Base-by-base conservation (phyloP, 1,140 invertebrate species). In the Vollenhovia emeryi region DNA sequence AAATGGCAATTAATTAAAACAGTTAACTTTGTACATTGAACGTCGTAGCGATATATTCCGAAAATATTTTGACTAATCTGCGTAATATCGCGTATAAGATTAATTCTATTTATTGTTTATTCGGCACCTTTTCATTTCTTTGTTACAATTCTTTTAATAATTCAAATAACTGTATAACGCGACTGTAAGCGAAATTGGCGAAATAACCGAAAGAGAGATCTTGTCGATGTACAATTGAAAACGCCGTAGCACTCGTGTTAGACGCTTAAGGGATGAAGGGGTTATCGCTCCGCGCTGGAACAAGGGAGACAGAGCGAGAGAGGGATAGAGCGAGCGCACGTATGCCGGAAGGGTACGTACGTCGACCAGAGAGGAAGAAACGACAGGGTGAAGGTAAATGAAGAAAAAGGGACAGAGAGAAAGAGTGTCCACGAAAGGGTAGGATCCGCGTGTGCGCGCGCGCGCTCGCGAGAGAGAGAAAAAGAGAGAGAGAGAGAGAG, bases 331-430 rank as follows among this genome's bases (percentile, higher is more conserved):
- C 6, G 33, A 68, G 60, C 33, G 24, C 13, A 55, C 36, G 48
- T 64, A 52, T 84, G 71, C 55, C 36, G 57, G 40, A 85, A 78
- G 60, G 9, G 73, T 69, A 57, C 11, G 36, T 66, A 66, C 21
- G 64, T 30, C 78, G 78, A n/a, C 11, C 66, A 52, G 64, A 68
- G 64, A 71, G 64, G 78, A 82, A 82, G 78, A 82, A 82, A 71
- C 50, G 78, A 60, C 76, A 52, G 76, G 86, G 78, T 59, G 79
- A 87, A 89, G 84, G 66, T 84, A 91, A 85, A 85, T 85, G 79
- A 86, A 87, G 84, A 87, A 88, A 90, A 85, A 89, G 75, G 66
- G 71, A 90, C 69, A 85, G 88, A 82, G 88, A 82, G 89, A 87
- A 87, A 90, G 86, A 85, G 87, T 60, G 71, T 83, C 55, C 75